Evolutionary conservation across 2,888 invertebrate species (phyloP), one percentile per base, ranked within the genome.

Genomic region (Hypolimnas misippus): DNA sequence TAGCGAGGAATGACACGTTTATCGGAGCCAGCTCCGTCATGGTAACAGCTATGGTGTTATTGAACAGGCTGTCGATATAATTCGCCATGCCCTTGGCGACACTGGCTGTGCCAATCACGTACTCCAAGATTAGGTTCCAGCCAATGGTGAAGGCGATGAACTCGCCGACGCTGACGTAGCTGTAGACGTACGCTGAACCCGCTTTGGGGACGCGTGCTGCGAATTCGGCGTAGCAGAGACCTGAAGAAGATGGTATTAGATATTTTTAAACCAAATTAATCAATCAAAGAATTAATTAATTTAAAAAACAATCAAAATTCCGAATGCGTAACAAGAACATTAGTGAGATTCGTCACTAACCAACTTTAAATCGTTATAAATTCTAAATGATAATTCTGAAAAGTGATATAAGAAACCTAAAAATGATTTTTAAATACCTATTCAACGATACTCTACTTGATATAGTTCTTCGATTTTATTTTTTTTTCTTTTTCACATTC

Each of bases 91-190:
- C 96, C 94, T 96, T 94, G 17, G 96, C 96, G 1, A 97, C 96
- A 75, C 96, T 96, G 17, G 97, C 96, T 0, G 96, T 94, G 25
- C 95, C 97, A 64, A 98, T 96, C 14, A 97, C 94, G 84, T 97
- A 97, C 83, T 98, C 97, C 77, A 98, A 83, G 71, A 98, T 96
- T 52, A 98, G 94, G 86, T 98, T 98, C 98, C 98, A 98, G 21
- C 98, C 98, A 76, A 98, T 97, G 40, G 97, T 93, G 85, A 98
- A 98, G 1, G 98, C 98, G 49, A 96, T 94, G 78, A 98, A 95
- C 89, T 98, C 98, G 0, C 98, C 98, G 4, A 98, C 95, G 63
- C 97, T 96, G 7, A 98, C 96, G 81, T 97, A 97, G 78, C 96
- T 97, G 91, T 98, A 98, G 0, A 97, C 94, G 81, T 98, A 98